Evolutionary conservation across 2,888 invertebrate species (phyloP).

Genomic region (Brachyopa scutellaris): DNA sequence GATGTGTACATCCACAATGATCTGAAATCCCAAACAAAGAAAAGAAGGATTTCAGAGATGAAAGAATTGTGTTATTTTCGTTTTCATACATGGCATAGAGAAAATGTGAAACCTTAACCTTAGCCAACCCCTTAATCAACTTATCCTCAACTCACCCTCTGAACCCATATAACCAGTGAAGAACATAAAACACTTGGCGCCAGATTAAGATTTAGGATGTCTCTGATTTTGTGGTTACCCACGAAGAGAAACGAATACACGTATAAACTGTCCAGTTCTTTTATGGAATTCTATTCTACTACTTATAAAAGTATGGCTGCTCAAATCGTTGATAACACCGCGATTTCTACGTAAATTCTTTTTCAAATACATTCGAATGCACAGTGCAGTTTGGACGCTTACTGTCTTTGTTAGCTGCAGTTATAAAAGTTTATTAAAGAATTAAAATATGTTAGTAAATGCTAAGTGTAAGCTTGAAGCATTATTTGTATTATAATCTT

Average conservation of each 20-base stretch:
- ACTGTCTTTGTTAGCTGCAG: too few species aligned
- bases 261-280: constrained; percentile 54
- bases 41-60: constrained; percentile 20
- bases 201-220: constrained; percentile 66
- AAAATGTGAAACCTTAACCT: constrained; percentile 55
- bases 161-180: constrained; percentile 29
- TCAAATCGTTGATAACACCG: constrained; percentile 31
- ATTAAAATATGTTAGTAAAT: not conserved
- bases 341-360: constrained; percentile 7
- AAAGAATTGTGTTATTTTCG: constrained; percentile 34
- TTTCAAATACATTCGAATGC: constrained; percentile 30
- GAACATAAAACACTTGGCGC: constrained; percentile 66
- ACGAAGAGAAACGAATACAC: constrained; percentile 21
- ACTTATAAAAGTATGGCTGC: constrained; percentile 23
- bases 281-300: constrained; percentile 60
- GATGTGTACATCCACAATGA: constrained; percentile 17
- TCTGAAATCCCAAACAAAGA: constrained; percentile 32
- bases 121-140: constrained; percentile 62
- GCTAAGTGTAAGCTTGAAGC: too few species aligned
- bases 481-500: too few species aligned
- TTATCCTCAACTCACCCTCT: constrained; percentile 24
- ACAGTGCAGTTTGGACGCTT: constrained; percentile 31
- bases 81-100: constrained; percentile 22
- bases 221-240: constrained; percentile 59
- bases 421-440: not conserved